These are phyloP conservation scores for Sterrhoptilus dennistouni DNA, from an alignment of 2,113 vertebrate genomes.

Conservation along the genomic window DNA sequence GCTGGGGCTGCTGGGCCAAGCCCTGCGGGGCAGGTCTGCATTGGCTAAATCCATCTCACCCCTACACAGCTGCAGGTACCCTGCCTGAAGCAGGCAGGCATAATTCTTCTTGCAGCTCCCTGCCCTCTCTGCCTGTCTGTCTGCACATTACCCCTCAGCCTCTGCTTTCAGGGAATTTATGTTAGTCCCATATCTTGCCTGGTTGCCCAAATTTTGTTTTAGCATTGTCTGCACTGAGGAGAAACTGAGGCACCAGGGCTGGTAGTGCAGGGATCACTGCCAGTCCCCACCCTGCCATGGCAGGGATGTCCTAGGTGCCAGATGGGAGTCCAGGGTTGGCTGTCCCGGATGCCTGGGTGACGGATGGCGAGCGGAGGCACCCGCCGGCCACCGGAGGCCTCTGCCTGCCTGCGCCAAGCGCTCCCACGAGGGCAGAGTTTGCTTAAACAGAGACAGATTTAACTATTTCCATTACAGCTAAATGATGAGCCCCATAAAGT, in stretches of 20 bases:
- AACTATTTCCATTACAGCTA: slow-evolving; percentile 74
- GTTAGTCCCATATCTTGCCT: not conserved
- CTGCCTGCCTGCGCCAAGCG: not conserved
- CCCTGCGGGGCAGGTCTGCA: not conserved
- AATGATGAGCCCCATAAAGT: slow-evolving; percentile 75
- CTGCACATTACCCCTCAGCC: not conserved
- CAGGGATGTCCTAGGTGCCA: not conserved
- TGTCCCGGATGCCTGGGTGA: not conserved
- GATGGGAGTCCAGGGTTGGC: not conserved
- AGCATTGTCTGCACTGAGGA: not conserved
- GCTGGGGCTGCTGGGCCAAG: not conserved
- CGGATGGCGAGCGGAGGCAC: accelerated
- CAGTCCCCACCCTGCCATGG: not conserved
- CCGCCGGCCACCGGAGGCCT: not conserved
- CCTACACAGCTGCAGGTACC: accelerated
- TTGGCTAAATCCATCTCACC: not conserved
- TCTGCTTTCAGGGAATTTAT: not conserved
- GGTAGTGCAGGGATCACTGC: not conserved
- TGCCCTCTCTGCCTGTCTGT: not conserved
- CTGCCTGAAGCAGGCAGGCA: not conserved
- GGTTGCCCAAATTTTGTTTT: accelerated
- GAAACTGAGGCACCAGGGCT: not conserved
- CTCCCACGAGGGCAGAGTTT: slow-evolving; percentile 66
- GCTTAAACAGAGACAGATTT: slow-evolving; percentile 71
- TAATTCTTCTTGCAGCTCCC: not conserved